phyloP scores from a whole-genome alignment of 2,888 invertebrate species.

The Plebejus anna region DNA sequence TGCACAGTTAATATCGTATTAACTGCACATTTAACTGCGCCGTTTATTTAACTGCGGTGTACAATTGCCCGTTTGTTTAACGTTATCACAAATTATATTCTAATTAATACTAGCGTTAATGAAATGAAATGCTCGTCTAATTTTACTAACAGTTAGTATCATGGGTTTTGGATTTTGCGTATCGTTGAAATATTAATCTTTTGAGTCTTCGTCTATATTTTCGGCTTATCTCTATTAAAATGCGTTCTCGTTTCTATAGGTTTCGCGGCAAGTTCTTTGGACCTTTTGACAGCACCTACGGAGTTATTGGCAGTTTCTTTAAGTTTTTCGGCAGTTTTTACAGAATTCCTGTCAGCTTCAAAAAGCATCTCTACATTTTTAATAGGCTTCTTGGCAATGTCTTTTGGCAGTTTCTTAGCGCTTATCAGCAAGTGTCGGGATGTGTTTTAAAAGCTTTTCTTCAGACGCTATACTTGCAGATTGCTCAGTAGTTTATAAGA shows the following conservation, averaged over 20 bases:
- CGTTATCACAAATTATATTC: conserved; percentile 19
- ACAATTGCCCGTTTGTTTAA: conserved; percentile 30
- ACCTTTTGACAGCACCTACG: not conserved
- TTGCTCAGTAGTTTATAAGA: not conserved
- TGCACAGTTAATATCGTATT: conserved; percentile 31
- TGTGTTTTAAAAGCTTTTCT: no score
- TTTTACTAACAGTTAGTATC: not conserved
- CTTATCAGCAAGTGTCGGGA: not conserved
- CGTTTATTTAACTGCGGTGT: conserved; percentile 28
- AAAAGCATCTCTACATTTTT: no score
- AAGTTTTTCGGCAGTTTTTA: no score
- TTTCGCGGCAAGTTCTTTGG: no score
- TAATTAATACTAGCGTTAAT: conserved; percentile 22
- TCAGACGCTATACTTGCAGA: not conserved
- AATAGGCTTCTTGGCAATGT: no score
- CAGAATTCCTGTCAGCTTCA: no score
- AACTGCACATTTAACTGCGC: conserved; percentile 31
- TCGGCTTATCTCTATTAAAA: not conserved
- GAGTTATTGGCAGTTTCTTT: not conserved
- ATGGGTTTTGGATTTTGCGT: not conserved
- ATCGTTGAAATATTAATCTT: not conserved
- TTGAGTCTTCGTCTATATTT: not conserved
- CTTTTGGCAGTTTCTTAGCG: not conserved
- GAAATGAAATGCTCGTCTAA: conserved; percentile 7
- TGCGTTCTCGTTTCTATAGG: no score